A percentile compares a stretch with the other conserved stretches of the same genome.
Evolutionary conservation across 2,797 vertebrate species (phyloP).

Genomic region (Eulemur coronatus): DNA sequence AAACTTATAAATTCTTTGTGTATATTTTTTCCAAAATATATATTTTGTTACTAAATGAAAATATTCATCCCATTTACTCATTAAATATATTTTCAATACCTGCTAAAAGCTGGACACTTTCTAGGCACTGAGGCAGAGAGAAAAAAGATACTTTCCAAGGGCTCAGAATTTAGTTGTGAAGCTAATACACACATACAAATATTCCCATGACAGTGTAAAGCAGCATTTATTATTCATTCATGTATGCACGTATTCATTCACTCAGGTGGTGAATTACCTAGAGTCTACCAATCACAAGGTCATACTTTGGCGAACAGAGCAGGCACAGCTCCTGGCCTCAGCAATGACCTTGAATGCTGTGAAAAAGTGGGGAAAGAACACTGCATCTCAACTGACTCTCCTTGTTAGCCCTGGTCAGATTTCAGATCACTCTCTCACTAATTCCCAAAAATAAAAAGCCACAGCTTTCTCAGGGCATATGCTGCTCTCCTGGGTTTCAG

Average conservation of each 20-base stretch:
- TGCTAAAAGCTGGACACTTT: neutral
- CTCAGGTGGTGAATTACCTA: neutral
- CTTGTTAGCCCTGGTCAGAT: neutral
- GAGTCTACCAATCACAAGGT: neutral
- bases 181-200: neutral
- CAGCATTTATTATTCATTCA: neutral
- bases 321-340: neutral
- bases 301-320: neutral
- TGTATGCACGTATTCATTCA: neutral
- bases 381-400: neutral
- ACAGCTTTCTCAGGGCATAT: neutral
- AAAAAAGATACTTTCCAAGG: neutral
- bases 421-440: neutral
- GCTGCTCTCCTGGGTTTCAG: neutral
- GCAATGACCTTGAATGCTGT: neutral
- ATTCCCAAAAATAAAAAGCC: neutral
- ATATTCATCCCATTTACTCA: neutral
- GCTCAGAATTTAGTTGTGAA: neutral
- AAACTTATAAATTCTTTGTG: neutral
- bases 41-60: neutral
- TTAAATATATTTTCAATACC: neutral
- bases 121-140: neutral
- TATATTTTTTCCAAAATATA: neutral
- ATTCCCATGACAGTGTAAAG: neutral
- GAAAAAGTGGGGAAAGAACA: neutral